Conservation (phyloP, 2,113 vertebrate species). For the Raja brachyura region DNA sequence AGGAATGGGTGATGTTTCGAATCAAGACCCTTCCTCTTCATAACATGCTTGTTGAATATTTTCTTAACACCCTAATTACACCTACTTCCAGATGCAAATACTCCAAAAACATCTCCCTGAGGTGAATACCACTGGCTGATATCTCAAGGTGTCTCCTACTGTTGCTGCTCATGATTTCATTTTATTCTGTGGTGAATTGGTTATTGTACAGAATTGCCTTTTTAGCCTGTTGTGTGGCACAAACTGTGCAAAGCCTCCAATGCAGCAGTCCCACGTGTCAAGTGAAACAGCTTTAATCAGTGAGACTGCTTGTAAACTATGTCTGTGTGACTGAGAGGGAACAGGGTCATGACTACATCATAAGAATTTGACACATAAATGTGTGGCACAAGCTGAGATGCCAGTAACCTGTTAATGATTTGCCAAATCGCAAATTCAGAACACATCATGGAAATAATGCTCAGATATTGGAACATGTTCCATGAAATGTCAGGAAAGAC, state of each 20-base stretch:
- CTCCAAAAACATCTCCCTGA: background rate
- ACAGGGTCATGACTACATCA: background rate
- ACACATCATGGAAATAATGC: background rate
- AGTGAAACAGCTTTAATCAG: constrained; percentile 10
- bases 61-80: background rate
- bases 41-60: background rate
- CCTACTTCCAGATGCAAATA: background rate
- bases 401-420: background rate
- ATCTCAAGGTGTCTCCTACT: background rate
- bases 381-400: background rate
- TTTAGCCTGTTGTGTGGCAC: background rate
- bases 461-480: background rate
- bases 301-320: background rate
- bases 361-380: constrained; percentile 9
- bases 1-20: too few relatives aligned
- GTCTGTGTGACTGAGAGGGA: background rate
- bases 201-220: background rate
- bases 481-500: background rate
- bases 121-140: background rate
- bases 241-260: background rate
- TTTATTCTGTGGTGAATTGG: background rate
- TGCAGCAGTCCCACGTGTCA: background rate
- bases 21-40: too few relatives aligned
- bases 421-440: background rate
- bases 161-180: background rate